Evolutionary conservation across 2,113 vertebrate species (phyloP).

Genomic region (Malurus alboscapulatus): DNA sequence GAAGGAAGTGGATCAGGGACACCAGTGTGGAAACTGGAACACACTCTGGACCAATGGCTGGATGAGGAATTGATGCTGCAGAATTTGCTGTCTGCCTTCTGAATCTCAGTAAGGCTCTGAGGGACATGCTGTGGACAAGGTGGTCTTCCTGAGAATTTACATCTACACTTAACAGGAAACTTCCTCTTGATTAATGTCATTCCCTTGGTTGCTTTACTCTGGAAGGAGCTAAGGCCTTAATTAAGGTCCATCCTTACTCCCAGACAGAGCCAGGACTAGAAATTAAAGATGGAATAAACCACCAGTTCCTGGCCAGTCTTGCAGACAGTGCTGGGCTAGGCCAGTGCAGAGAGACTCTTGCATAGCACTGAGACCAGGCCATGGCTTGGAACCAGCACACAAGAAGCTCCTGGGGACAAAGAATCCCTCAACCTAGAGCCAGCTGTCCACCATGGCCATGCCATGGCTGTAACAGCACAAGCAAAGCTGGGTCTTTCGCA

Average conservation of each 20-base stretch:
- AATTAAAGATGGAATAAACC: neutral
- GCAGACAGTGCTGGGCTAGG: neutral
- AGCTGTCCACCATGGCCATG: neutral
- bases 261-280: neutral
- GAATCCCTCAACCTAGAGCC: neutral
- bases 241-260: neutral
- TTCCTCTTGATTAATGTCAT: neutral
- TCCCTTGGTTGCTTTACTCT: neutral
- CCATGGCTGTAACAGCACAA: neutral
- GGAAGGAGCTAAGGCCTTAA: neutral
- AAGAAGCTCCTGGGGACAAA: neutral
- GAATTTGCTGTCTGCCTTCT: neutral
- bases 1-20: neutral
- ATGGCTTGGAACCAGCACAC: neutral
- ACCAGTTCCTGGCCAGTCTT: neutral
- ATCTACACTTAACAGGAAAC: neutral
- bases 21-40: neutral
- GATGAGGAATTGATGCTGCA: neutral
- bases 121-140: neutral
- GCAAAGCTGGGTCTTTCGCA: neutral
- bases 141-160: neutral
- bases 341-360: accelerated
- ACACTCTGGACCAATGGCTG: neutral
- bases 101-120: neutral
- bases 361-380: neutral